Percentiles rank a stretch among this genome's conserved stretches.
These are phyloP conservation scores for Danaus plexippus DNA, from an alignment of 1,140 invertebrate genomes.

Conservation along the genomic window DNA sequence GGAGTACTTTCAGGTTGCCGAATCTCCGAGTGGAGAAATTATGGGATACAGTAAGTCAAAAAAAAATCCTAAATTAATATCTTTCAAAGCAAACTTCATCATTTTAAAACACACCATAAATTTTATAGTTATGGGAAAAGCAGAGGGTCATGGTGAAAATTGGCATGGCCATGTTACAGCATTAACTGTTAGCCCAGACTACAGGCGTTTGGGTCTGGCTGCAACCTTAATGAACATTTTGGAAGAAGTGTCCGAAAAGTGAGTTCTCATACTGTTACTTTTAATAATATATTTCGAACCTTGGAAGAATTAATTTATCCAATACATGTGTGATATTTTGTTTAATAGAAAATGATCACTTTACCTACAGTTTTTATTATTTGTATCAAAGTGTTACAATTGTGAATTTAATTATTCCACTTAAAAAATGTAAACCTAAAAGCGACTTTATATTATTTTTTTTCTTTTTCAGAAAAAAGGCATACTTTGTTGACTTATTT, in stretches of 20 bases:
- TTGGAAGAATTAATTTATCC: background rate
- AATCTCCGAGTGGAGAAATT: conserved; percentile 94
- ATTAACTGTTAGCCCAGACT: conserved; percentile 95
- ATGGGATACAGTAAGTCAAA: conserved; percentile 96
- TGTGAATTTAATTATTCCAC: too few relatives aligned
- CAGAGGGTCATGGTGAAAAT: conserved; percentile 94
- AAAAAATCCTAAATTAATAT: background rate
- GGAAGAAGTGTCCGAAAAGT: conserved; percentile 98
- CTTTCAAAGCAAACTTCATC: too few relatives aligned
- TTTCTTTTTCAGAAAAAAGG: conserved; percentile 84
- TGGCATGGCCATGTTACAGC: conserved; percentile 99
- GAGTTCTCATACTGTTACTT: conserved; percentile 24
- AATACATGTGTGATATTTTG: too few relatives aligned
- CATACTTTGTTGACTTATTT: conserved; percentile 99
- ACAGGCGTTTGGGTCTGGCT: conserved; percentile 91
- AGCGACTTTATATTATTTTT: conserved; percentile 68
- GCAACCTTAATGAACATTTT: conserved; percentile 95
- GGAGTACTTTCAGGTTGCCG: conserved; percentile 98
- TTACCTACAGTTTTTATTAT: too few relatives aligned
- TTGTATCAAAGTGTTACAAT: too few relatives aligned
- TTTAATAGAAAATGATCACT: too few relatives aligned
- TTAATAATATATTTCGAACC: conserved; percentile 8
- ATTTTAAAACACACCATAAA: background rate
- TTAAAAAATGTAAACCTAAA: too few relatives aligned
- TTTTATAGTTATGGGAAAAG: conserved; percentile 96